Evolutionary conservation across 2,888 invertebrate genomes (phyloP).

Genomic region (Diaperis boleti): DNA sequence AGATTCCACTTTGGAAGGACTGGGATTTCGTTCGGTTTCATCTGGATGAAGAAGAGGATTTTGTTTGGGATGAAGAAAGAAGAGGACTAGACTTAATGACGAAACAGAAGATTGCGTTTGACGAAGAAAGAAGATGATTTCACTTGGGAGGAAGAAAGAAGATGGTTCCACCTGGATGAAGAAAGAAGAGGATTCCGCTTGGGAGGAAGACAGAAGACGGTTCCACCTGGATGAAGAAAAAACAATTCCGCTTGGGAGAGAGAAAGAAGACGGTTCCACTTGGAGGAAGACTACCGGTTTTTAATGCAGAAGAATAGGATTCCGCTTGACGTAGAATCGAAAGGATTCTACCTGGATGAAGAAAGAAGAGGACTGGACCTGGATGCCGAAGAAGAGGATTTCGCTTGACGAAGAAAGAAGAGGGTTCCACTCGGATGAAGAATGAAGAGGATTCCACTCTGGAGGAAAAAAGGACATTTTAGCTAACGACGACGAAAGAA

Average conservation of each 20-base stretch:
- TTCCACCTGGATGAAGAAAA: too few relatives aligned
- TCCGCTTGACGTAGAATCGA: background rate
- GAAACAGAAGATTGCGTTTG: too few relatives aligned
- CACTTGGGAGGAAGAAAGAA: background rate
- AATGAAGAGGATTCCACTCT: slow-evolving; percentile 15
- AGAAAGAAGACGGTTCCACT: too few relatives aligned
- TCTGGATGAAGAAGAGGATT: background rate
- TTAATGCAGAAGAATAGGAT: background rate
- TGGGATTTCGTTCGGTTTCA: too few relatives aligned
- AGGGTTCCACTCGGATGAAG: background rate
- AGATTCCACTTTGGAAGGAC: too few relatives aligned
- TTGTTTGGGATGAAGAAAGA: background rate
- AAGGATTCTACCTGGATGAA: slow-evolving; percentile 2
- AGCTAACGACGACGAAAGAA: too few relatives aligned
- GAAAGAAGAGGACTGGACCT: slow-evolving; percentile 6
- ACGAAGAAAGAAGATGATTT: background rate
- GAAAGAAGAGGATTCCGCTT: slow-evolving; percentile 5
- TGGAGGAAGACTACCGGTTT: too few relatives aligned
- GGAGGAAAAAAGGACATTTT: too few relatives aligned
- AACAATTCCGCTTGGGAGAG: too few relatives aligned
- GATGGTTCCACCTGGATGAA: background rate
- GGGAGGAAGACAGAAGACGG: too few relatives aligned
- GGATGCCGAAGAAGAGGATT: background rate
- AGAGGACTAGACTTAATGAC: slow-evolving; percentile 1
- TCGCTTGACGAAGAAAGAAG: background rate